These are phyloP conservation scores for Clivina fossor DNA, from an alignment of 2,888 invertebrate genomes.

Conservation along the genomic window DNA sequence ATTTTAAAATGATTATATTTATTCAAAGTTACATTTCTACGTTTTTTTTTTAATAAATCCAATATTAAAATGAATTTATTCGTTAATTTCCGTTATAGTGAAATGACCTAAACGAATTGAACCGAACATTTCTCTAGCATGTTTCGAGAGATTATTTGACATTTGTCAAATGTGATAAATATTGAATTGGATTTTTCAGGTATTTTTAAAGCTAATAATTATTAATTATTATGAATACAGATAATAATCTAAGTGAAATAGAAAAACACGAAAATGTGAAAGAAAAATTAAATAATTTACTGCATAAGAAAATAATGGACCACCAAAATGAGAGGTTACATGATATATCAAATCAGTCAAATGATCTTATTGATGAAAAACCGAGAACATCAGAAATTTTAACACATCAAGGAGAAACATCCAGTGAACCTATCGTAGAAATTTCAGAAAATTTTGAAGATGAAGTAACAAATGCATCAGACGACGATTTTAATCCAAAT, in stretches of 20 bases:
- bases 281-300: constrained; percentile 26
- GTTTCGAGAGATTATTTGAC: too few species aligned
- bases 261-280: constrained; percentile 31
- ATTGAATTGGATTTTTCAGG: too few species aligned
- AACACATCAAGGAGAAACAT: constrained; percentile 20
- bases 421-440: constrained; percentile 25
- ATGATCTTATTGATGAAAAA: constrained; percentile 20
- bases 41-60: too few species aligned
- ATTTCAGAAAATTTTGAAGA: constrained; percentile 25
- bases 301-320: constrained; percentile 29
- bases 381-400: constrained; percentile 8
- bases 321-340: constrained; percentile 23
- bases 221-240: constrained; percentile 22
- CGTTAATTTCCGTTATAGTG: too few species aligned
- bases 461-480: constrained; percentile 23
- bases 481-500: constrained; percentile 22
- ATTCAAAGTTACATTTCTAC: too few species aligned
- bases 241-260: constrained; percentile 9
- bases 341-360: constrained; percentile 16
- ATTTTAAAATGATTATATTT: too few species aligned
- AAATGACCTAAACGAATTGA: too few species aligned
- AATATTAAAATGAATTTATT: too few species aligned
- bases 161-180: too few species aligned
- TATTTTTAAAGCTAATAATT: too few species aligned
- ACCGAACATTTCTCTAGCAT: too few species aligned